phyloP scores from a whole-genome alignment of 1,140 invertebrate genomes.

The Pogonognathellus flavescens region DNA sequence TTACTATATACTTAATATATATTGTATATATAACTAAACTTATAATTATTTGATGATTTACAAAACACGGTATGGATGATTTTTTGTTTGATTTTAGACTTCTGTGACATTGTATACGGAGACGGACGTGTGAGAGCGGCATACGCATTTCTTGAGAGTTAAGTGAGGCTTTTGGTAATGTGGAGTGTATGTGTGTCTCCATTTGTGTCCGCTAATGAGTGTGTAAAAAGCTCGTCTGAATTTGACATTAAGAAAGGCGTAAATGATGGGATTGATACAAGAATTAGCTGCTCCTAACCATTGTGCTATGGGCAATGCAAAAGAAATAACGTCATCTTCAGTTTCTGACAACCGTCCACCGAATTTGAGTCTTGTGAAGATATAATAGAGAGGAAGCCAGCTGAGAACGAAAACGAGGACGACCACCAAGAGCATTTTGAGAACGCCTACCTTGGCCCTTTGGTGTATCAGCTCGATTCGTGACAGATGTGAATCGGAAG shows the following conservation, averaged over 20 bases:
- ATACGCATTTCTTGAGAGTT: slow-evolving; percentile 14
- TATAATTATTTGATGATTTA: no score
- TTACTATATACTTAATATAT: no score
- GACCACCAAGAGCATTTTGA: slow-evolving; percentile 79
- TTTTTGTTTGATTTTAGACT: slow-evolving; percentile 51
- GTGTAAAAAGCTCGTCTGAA: slow-evolving; percentile 76
- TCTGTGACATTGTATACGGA: slow-evolving; percentile 55
- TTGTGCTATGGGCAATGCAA: slow-evolving; percentile 75
- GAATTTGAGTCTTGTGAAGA: slow-evolving; percentile 72
- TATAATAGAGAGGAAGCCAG: slow-evolving; percentile 78
- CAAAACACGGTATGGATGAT: no score
- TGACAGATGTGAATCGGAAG: slow-evolving; percentile 63
- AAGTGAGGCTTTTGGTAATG: slow-evolving; percentile 57
- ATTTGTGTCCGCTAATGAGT: slow-evolving; percentile 40
- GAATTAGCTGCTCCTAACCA: slow-evolving; percentile 76
- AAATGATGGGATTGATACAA: slow-evolving; percentile 74
- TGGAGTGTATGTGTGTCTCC: slow-evolving; percentile 25
- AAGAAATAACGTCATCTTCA: slow-evolving; percentile 70
- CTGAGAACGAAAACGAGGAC: slow-evolving; percentile 77
- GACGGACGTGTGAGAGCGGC: slow-evolving; percentile 38
- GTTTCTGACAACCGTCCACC: slow-evolving; percentile 63
- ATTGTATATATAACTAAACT: no score
- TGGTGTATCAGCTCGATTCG: slow-evolving; percentile 63
- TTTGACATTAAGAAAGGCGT: slow-evolving; percentile 79
- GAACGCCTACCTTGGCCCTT: slow-evolving; percentile 71